Conservation (phyloP, 2,797 vertebrate species). For the Columba guinea region DNA sequence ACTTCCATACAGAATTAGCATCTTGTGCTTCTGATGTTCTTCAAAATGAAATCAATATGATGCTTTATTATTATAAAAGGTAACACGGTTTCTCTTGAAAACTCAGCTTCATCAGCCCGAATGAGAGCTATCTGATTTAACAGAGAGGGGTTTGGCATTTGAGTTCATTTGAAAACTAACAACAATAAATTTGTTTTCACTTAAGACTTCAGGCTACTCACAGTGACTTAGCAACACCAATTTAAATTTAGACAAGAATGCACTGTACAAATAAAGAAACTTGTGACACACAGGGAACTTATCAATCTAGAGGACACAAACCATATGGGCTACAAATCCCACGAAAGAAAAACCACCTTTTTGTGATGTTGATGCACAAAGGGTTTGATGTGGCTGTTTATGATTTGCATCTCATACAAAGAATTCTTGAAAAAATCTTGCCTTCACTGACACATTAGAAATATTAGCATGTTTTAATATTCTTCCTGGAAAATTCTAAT, state of each 20-base stretch:
- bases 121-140: background rate
- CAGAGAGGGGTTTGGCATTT: background rate
- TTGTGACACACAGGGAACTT: background rate
- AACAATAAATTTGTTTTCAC: background rate
- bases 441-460: background rate
- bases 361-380: background rate
- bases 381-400: background rate
- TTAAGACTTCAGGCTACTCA: background rate
- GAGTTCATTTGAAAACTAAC: background rate
- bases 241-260: background rate
- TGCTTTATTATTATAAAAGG: background rate
- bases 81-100: background rate
- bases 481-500: background rate
- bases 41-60: background rate
- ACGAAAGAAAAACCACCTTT: accelerated
- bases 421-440: background rate
- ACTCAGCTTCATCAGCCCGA: background rate
- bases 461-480: background rate
- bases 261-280: background rate
- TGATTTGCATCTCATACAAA: background rate
- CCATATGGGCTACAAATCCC: background rate
- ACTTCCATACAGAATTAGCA: background rate
- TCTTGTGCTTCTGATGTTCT: background rate
- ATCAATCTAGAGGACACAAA: background rate
- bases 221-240: background rate